Base-by-base conservation (phyloP, 2,797 vertebrate genomes). In the Odontamblyopus rebecca region DNA sequence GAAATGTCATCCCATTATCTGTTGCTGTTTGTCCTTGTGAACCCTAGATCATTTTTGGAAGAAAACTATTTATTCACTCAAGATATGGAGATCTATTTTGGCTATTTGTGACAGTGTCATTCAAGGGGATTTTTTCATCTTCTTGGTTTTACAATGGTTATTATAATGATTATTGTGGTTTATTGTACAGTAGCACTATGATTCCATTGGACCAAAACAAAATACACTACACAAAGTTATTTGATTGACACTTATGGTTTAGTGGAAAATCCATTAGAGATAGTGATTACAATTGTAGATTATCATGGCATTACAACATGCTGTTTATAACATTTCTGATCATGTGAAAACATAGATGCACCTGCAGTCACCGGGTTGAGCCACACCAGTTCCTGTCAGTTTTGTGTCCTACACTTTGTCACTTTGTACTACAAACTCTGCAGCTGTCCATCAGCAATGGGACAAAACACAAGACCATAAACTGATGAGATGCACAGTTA, bases 101-200 rank as follows among this genome's bases (percentile, higher is more conserved):
- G 51, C 66, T 68, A 15, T 56, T 38, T 67, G 23, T 23, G 23
- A 23, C 38, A 65, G n/a, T 3, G 12, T 29, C 51, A 56, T 67
- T 32, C 54, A 15, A 56, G 18, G 50, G 53, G 48, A 53, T 13
- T 59, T 60, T 44, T 59, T 61, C 57, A 59, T 56, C 23, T 66
- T 0, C 23, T 18, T 60, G 23, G 9, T 61, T 75, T 71, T 60
- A 56, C 26, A 29, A 57, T 23, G 63, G 27, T 30, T 41, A n/a
- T 23, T 65, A 32, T 44, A 69, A n/a, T 26, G 75, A 19, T 48
- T 19, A 71, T 65, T 26, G 23, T 29, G 41, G 23, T 19, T 50
- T 51, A 18, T 16, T 50, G 41, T 66, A 48, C 56, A 51, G 27
- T 8, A 59, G 27, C 30, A 62, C 35, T 27, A 70, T 69, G 35